These are phyloP conservation scores for Bubo bubo DNA, from an alignment of 2,113 vertebrate species.

Conservation along the genomic window DNA sequence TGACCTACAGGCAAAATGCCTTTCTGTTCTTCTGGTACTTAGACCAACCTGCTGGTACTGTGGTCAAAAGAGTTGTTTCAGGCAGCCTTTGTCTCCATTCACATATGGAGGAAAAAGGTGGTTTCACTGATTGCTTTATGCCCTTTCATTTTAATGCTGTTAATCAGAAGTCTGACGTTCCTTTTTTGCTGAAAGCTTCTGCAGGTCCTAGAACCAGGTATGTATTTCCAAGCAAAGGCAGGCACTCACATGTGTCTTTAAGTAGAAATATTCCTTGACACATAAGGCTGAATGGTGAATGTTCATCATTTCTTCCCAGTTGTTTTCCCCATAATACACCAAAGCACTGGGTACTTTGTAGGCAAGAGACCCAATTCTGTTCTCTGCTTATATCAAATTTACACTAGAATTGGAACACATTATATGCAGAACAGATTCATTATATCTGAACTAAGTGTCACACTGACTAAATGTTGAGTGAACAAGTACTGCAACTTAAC, in stretches of 20 bases:
- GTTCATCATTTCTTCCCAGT: fast-evolving
- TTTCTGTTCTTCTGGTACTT: not conserved
- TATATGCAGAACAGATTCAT: not conserved
- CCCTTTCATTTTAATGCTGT: not conserved
- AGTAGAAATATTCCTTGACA: not conserved
- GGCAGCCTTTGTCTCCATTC: not conserved
- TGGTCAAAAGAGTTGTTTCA: not conserved
- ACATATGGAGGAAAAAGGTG: not conserved
- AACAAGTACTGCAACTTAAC: not conserved
- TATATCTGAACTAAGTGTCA: not conserved
- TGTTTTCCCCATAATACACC: not conserved
- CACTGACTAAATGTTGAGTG: not conserved
- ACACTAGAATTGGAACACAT: not conserved
- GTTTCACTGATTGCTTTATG: not conserved
- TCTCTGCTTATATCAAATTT: not conserved
- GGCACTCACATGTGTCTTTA: not conserved
- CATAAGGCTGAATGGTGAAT: not conserved
- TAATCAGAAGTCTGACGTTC: not conserved
- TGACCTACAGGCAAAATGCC: not conserved
- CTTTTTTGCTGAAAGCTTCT: not conserved
- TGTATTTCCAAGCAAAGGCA: not conserved
- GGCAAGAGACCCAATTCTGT: not conserved
- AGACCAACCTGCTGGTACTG: not conserved
- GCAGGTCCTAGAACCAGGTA: not conserved
- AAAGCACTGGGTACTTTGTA: not conserved